These are phyloP conservation scores for Fissipunctia ypsillon DNA, from an alignment of 2,888 invertebrate genomes.

Conservation along the genomic window DNA sequence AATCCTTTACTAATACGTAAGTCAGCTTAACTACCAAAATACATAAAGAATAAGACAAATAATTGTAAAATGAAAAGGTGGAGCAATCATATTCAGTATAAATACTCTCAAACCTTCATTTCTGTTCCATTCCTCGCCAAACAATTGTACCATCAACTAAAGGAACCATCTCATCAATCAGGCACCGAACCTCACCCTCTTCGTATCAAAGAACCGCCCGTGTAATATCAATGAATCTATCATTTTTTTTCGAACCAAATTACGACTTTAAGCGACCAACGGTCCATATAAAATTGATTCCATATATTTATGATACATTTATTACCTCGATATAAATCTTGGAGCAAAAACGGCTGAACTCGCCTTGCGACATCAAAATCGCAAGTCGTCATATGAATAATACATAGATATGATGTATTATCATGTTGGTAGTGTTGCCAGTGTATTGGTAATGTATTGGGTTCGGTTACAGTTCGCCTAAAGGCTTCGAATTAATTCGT, in stretches of 20 bases:
- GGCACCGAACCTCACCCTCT: constrained; percentile 1
- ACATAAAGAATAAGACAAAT: not conserved
- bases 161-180: constrained; percentile 35
- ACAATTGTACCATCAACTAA: constrained; percentile 39
- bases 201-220: constrained; percentile 54
- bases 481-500: constrained; percentile 55
- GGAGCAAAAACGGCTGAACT: constrained; percentile 76
- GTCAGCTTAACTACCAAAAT: not conserved
- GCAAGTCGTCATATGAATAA: constrained; percentile 86
- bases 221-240: constrained; percentile 65
- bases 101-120: constrained; percentile 6
- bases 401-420: constrained; percentile 84
- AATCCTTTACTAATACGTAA: too few relatives aligned
- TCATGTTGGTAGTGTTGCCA: constrained; percentile 74
- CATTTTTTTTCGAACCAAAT: constrained; percentile 64
- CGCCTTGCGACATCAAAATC: constrained; percentile 84
- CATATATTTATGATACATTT: constrained; percentile 78
- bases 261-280: constrained; percentile 65
- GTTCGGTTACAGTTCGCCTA: constrained; percentile 64
- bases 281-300: constrained; percentile 70
- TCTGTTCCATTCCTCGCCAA: constrained; percentile 2
- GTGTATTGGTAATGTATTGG: constrained; percentile 71
- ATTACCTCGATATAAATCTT: constrained; percentile 78
- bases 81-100: not conserved
- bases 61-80: not conserved